phyloP scores from a whole-genome alignment of 2,797 vertebrate species.

The Tinamus major region DNA sequence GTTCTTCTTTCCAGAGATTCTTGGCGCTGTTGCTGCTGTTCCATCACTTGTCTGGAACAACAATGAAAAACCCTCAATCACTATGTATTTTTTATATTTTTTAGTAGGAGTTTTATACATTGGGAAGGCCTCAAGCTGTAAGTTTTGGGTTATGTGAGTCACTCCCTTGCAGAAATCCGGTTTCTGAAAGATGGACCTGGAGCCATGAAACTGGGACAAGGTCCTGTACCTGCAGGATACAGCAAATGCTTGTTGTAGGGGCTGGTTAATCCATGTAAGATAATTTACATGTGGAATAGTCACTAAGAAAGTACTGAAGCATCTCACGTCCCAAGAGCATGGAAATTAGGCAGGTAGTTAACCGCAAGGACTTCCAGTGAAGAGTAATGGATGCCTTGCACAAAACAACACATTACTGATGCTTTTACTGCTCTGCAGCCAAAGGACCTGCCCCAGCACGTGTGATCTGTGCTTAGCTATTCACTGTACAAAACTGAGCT shows the following conservation, averaged over 20 bases:
- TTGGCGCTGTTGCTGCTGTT: constrained; percentile 94
- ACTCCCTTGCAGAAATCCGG: background rate
- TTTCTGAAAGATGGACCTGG: fast-evolving
- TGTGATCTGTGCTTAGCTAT: fast-evolving
- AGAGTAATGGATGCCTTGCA: background rate
- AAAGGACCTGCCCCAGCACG: background rate
- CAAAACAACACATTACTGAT: background rate
- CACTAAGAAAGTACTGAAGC: background rate
- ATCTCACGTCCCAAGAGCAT: background rate
- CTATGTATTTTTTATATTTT: background rate
- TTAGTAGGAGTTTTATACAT: background rate
- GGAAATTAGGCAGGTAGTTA: fast-evolving
- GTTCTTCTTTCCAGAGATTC: constrained; percentile 94
- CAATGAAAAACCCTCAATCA: background rate
- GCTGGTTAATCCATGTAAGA: background rate
- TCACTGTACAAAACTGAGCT: background rate
- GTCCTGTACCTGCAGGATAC: background rate
- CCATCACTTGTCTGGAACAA: constrained; percentile 91
- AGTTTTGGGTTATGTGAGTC: fast-evolving
- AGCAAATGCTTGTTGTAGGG: background rate
- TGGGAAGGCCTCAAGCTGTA: background rate
- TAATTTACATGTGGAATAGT: background rate
- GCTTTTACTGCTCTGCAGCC: background rate
- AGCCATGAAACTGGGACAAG: background rate
- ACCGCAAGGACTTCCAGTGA: background rate